Conservation (phyloP, 2,888 invertebrate species). For the Dioctria linearis region DNA sequence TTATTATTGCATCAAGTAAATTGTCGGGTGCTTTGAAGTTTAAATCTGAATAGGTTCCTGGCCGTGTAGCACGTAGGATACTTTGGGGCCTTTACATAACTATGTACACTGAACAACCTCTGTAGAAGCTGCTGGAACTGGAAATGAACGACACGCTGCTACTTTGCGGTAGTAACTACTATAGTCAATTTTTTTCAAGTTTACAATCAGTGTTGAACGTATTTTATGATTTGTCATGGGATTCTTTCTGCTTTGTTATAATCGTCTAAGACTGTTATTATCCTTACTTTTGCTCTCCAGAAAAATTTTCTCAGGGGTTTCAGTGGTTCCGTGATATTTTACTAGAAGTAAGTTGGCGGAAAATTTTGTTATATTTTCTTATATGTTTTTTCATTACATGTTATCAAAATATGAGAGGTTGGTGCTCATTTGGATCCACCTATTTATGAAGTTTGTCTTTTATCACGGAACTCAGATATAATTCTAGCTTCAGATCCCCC, state of each 20-base stretch:
- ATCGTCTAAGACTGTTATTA: not conserved
- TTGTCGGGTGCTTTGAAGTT: conserved; percentile 49
- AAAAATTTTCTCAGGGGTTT: not conserved
- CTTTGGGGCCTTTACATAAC: conserved; percentile 36
- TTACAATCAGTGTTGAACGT: conserved; percentile 1
- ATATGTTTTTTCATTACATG: no score
- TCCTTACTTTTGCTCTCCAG: not conserved
- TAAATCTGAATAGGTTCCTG: not conserved
- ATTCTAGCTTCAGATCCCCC: no score
- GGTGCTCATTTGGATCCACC: no score
- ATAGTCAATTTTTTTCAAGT: not conserved
- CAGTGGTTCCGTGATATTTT: no score
- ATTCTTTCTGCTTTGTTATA: not conserved
- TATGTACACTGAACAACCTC: not conserved
- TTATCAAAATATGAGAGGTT: no score
- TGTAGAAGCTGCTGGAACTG: not conserved
- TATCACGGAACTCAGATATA: no score
- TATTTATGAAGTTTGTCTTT: no score
- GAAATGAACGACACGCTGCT: conserved; percentile 2
- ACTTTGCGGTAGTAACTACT: conserved; percentile 5
- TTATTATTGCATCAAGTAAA: conserved; percentile 45
- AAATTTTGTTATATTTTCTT: no score
- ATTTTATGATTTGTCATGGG: conserved; percentile 17
- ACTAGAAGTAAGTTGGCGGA: no score
- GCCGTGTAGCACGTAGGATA: conserved; percentile 16